Evolutionary conservation across 2,888 invertebrate genomes (phyloP), one percentile per base, ranked within the genome.

Genomic region (Thysanoteuthis rhombus): DNA sequence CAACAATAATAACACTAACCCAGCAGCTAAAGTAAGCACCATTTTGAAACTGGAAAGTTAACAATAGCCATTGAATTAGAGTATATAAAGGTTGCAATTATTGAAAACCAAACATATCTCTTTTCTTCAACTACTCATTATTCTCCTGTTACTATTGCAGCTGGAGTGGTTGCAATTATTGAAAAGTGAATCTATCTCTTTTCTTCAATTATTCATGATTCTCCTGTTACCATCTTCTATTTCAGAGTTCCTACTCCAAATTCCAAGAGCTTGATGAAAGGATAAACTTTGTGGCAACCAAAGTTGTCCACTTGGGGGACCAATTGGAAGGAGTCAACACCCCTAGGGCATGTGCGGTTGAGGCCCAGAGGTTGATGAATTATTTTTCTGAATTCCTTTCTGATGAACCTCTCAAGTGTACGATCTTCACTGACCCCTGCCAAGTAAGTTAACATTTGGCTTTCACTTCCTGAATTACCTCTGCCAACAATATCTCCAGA

Each of bases 241-340:
- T 97, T 75, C 97, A 98, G 98, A 98, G 98, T 94, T 98, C 99
- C 93, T 98, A 99, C 91, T 98, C 98, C 95, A 98, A 98, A 95
- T 99, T 99, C 97, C 98, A 99, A 97, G 98, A 99, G 95, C 97
- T 99, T 93, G 99, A 99, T 97, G 99, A 99, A 96, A 98, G 99
- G 96, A 99, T 99, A 96, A 99, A 99, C 96, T 98, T 98, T 94
- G 99, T 99, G 92, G 99, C 99, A 0, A 99, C 99, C 0, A 99
- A 99, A 97, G 99, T 99, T 0, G 98, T 99, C 92, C 99, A 99
- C 97, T 98, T 99, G n/a, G 99, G 99, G 0, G 99, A 99, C 97
- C 99, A 99, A 97, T 97, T 99, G 92, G 99, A 99, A 96, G 99
- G 99, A 95, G 99, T 99, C 0, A 98, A 99, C 96, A 99, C 98